Evolutionary conservation across 2,113 vertebrate genomes (phyloP).

Genomic region (Muscicapa adusta): DNA sequence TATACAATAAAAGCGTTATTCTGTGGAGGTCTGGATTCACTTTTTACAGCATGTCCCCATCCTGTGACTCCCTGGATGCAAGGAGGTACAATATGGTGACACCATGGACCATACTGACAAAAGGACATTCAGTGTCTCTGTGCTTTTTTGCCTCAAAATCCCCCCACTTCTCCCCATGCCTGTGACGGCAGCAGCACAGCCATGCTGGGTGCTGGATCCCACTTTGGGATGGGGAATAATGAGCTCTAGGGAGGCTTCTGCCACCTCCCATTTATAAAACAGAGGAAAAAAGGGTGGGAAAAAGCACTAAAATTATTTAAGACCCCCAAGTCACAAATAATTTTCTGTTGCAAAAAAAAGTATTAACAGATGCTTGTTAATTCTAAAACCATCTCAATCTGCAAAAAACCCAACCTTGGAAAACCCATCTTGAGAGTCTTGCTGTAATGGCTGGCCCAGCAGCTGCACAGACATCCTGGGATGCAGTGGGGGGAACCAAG

Average conservation of each 20-base stretch:
- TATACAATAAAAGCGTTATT: neutral
- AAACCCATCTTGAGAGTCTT: neutral
- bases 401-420: neutral
- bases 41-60: neutral
- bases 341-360: neutral
- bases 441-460: rapidly evolving
- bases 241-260: neutral
- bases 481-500: rapidly evolving
- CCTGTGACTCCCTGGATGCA: neutral
- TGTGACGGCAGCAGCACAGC: neutral
- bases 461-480: neutral
- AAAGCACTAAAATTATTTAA: constrained; percentile 31
- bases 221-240: neutral
- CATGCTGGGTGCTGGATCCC: neutral
- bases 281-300: neutral
- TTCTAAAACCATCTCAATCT: neutral
- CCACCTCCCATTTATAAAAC: neutral
- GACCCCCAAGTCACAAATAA: constrained; percentile 23
- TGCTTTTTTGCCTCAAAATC: neutral
- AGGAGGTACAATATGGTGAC: rapidly evolving
- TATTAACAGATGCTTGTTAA: constrained; percentile 15
- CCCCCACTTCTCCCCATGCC: too few species aligned
- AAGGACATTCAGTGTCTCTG: neutral
- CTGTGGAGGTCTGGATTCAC: neutral
- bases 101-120: neutral